phyloP scores from a whole-genome alignment of 2,797 vertebrate genomes.

The Nothura maculosa region DNA sequence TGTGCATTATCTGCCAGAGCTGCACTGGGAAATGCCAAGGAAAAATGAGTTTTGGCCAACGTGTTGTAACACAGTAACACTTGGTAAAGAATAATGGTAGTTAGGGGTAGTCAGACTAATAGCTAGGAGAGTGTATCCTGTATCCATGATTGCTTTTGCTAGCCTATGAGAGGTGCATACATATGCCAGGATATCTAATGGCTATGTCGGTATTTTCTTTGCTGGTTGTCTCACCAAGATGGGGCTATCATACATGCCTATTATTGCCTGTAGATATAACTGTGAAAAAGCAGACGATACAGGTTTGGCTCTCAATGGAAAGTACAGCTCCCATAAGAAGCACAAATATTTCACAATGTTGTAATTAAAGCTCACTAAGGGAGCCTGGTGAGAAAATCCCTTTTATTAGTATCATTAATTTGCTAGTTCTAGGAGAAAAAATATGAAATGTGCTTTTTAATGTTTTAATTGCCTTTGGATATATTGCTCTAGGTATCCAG shows the following conservation, averaged over 20 bases:
- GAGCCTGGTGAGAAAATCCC: neutral
- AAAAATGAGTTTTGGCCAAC: slow-evolving; percentile 14
- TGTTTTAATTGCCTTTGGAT: slow-evolving; percentile 30
- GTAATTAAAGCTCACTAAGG: slow-evolving; percentile 50
- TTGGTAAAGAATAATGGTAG: slow-evolving; percentile 4
- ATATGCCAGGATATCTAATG: slow-evolving; percentile 33
- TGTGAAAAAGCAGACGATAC: slow-evolving; percentile 30
- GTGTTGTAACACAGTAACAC: neutral
- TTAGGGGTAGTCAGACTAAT: neutral
- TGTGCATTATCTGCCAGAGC: neutral
- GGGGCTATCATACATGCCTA: neutral
- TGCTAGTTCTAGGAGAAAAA: slow-evolving; percentile 43
- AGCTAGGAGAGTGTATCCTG: neutral
- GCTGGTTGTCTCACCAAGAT: neutral
- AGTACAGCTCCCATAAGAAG: slow-evolving; percentile 26
- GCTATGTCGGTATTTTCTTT: neutral
- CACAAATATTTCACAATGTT: slow-evolving; percentile 45
- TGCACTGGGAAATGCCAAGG: slow-evolving; percentile 15
- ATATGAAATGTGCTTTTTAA: neutral
- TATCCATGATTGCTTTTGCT: slow-evolving; percentile 7
- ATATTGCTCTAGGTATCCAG: neutral
- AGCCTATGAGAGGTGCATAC: neutral
- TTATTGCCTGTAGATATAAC: neutral
- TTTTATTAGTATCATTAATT: slow-evolving; percentile 62
- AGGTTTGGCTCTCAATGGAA: neutral